Base-by-base conservation (phyloP, 2,888 invertebrate species). In the Pterobdella sp. region DNA sequence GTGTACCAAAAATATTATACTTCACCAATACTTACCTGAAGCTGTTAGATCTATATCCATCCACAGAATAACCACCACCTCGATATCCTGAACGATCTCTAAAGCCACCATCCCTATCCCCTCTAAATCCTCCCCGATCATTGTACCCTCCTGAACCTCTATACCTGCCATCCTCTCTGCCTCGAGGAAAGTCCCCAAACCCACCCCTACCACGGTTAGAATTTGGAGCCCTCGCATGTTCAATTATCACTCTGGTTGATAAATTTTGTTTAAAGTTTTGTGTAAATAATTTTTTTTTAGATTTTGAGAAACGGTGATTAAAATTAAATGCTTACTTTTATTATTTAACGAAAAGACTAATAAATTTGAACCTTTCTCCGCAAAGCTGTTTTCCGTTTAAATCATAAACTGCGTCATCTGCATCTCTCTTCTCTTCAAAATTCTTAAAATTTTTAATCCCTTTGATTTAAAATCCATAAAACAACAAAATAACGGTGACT, bases 391-490 rank as follows among this genome's bases (percentile, higher is more conserved):
- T 94, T 65, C 97, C 97, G 86, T 97, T 96, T 79, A 97, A 86
- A 85, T 97, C 97, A 86, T 97, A 95, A 0, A 95, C 94, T 3
- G 97, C 97, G 87, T 98, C 97, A 85, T 97, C 96, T 68, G 96
- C 96, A 87, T 96, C 96, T 84, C 94, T 88, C 76, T 94, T 90
- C 84, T 95, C 95, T 84, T 96, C 95, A 85, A 96, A 96, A 87
- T 96, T 96, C 94, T 77, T 52, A 29, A 31, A 35, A 65, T 32
- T 10, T 65, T 14, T 34, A 35, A 22, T 34, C 4, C 22, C 4
- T 7, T 10, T 18, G 4, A 7, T 65, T 22, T 10, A 10, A 10
- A 35, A 65, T 65, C 32, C 32, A 18, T 7, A 3, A 65, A 65
- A 63, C 10, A 63, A 35, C 26, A 32, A 65, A 29, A 36, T 52